Evolutionary conservation across 2,888 invertebrate species (phyloP), one percentile per base, ranked within the genome.

Genomic region (Nymphalis c-album): DNA sequence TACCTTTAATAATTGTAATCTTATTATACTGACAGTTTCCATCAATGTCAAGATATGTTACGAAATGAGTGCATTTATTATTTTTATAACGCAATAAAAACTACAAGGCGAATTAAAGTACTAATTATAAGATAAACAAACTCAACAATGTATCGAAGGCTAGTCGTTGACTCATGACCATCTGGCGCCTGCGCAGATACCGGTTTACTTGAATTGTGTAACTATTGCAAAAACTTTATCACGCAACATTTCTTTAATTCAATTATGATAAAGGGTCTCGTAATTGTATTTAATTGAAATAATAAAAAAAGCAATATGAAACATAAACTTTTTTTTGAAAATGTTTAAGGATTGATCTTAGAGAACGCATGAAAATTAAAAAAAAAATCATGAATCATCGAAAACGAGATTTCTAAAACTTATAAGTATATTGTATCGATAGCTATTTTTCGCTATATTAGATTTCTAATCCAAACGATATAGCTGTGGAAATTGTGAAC

Each of bases 151-250:
- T 61, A 48, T 66, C 53, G 58, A 55, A 66, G 66, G 40, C 40
- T 58, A 62, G 66, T 55, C 47, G 55, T 59, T 59, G 63, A 68
- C 50, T 68, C 68, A 68, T n/a, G 50, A 64, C 57, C 68, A 68
- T 58, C 64, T 68, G 68, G 68, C 60, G 68, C 68, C 60, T 20
- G 58, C 55, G 64, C 60, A 45, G 7, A 8, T 53, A 62, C 66
- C 66, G 66, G 66, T 61, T 31, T 50, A 35, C 47, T 47, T 31
- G 31, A 40, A n/a, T 55, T 57, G 18, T 40, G 40, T 57, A 50
- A 50, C 16, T 50, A 50, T 61, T 61, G 61, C 61, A 18, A 35
- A 31, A 48, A 50, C 35, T 6, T 40, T 48, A 13, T 53, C 47
- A 40, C 2, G 7, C 0, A 40, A n/a, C 35, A 8, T 40, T 57